Conservation (phyloP, 2,113 vertebrate species). For the Vidua chalybeata region DNA sequence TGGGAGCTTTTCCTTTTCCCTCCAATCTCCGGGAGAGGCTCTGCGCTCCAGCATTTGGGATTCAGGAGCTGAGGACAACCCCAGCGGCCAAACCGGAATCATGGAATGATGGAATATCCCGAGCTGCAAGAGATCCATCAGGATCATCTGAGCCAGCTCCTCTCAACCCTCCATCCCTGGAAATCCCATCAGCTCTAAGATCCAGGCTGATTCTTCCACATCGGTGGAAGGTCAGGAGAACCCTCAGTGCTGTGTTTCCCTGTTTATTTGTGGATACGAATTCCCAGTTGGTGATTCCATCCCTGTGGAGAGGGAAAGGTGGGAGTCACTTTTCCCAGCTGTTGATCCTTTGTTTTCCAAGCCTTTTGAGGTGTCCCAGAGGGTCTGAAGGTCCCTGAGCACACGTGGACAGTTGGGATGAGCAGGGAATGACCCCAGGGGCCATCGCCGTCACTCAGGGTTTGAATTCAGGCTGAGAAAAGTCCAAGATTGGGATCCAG, state of each 20-base stretch:
- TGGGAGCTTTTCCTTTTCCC: background rate
- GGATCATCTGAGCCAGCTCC: background rate
- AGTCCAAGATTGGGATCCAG: background rate
- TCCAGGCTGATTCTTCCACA: background rate
- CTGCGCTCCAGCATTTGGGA: background rate
- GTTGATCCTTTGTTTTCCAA: background rate
- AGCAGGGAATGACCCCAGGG: background rate
- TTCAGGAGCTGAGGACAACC: background rate
- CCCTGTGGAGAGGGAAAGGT: fast-evolving
- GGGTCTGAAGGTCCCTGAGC: background rate
- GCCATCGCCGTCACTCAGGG: fast-evolving
- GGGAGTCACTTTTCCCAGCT: background rate
- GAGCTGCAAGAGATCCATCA: background rate
- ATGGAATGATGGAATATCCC: background rate
- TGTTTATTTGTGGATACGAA: background rate
- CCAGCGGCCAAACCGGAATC: background rate
- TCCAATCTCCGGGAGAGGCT: background rate
- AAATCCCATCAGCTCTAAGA: background rate
- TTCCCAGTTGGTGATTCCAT: background rate
- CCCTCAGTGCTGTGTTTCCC: fast-evolving
- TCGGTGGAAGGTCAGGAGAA: background rate
- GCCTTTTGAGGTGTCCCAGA: background rate
- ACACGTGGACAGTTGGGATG: background rate
- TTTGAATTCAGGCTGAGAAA: background rate
- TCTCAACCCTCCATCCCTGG: background rate